Base-by-base conservation (phyloP, 2,888 invertebrate species). In the Altica lythri region DNA sequence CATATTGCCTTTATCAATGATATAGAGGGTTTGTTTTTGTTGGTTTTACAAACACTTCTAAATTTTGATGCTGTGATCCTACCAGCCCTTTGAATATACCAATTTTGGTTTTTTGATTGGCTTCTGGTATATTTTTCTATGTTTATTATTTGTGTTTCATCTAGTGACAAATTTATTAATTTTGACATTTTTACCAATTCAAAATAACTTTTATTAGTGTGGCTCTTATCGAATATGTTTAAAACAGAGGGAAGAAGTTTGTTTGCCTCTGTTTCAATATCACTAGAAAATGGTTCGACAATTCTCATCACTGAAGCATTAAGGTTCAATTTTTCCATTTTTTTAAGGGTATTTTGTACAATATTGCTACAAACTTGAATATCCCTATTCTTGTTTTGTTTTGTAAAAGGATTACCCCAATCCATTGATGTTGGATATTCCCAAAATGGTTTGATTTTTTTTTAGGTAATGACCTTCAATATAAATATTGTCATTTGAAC, bases 1-100 rank as follows among this genome's bases (percentile, higher is more conserved):
- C 54, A 45, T 37, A 49, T 45, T 8, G 27, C 13, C 34, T 54
- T 54, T 3, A 54, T 40, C 16, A 54, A 13, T n/a, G 54, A 53
- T 25, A 46, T 1, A n/a, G 52, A 52, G 13, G 52, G 46, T 30
- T 29, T 46, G 1, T 2, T 6, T 19, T 46, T 52, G 8, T 48
- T 48, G 19, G 34, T 49, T 10, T 30, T 42, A 29, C 32, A 49
- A 42, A 51, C 50, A 6, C 12, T 19, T 35, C 35, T 44, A 8
- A 44, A 44, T 43, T 51, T 51, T 25, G 50, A 51, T 1, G 35
- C 50, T 8, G 43, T 44, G 22, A 51, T 37, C 18, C 51, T 35
- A 10, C 51, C 51, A 35, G 55, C 45, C 29, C 35, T 46, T 14
- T 50, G 42, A 14, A 35, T 45, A 25, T 45, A 49, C 48, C 49